phyloP scores from a whole-genome alignment of 2,797 vertebrate species.

The Otolemur crassicaudatus region DNA sequence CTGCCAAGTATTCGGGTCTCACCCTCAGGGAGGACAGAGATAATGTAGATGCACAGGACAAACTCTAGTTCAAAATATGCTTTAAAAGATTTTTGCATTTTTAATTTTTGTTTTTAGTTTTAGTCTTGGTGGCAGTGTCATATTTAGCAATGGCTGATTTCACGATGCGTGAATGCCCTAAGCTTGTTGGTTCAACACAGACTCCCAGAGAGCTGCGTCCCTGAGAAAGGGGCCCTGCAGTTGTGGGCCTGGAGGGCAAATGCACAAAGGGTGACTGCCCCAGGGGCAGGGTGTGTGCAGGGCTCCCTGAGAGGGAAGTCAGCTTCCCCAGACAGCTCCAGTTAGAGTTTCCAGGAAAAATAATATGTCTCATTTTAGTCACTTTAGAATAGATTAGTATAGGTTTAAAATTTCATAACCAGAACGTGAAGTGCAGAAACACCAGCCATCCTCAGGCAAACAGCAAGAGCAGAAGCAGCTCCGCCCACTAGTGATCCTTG shows the following conservation, averaged over 20 bases:
- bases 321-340: too few species aligned
- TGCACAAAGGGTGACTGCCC: accelerated
- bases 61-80: background rate
- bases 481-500: background rate
- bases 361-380: background rate
- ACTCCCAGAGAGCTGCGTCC: background rate
- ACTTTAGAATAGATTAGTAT: background rate
- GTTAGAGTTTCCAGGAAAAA: background rate
- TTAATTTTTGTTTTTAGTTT: too few species aligned
- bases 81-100: background rate
- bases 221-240: background rate
- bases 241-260: background rate
- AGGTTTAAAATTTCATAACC: background rate
- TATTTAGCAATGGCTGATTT: accelerated
- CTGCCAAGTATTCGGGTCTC: background rate
- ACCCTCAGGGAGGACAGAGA: background rate
- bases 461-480: background rate
- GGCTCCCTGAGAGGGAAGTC: accelerated
- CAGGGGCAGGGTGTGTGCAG: background rate
- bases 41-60: too few species aligned
- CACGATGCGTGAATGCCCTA: accelerated
- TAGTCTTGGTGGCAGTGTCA: background rate
- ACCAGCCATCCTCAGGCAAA: background rate
- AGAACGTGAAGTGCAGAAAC: background rate
- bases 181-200: background rate